Evolutionary conservation across 2,888 invertebrate species (phyloP).

Genomic region (Lasioglossum lativentre): DNA sequence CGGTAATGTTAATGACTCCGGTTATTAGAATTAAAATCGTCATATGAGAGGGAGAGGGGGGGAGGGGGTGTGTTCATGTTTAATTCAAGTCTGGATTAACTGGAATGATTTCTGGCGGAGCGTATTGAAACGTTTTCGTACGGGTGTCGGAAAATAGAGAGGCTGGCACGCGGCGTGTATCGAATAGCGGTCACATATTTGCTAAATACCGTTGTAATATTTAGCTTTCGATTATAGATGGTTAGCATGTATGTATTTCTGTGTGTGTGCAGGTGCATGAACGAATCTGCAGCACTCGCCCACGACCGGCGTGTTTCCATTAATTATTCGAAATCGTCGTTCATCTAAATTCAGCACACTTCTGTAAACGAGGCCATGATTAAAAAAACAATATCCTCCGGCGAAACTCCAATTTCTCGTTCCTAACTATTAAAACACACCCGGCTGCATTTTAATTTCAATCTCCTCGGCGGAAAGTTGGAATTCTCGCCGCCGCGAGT

Average conservation of each 20-base stretch:
- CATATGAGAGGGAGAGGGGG: background rate
- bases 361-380: background rate
- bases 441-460: constrained; percentile 14
- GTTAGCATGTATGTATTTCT: background rate
- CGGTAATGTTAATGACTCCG: background rate
- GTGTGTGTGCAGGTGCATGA: background rate
- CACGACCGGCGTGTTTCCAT: constrained; percentile 1
- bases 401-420: background rate
- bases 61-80: background rate
- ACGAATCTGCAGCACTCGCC: background rate
- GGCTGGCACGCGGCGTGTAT: background rate
- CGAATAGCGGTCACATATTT: constrained; percentile 18
- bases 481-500: background rate
- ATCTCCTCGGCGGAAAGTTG: background rate
- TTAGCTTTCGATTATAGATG: constrained; percentile 26
- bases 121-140: background rate
- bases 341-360: constrained; percentile 5
- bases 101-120: constrained; percentile 4
- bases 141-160: background rate
- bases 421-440: background rate
- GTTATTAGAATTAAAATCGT: background rate
- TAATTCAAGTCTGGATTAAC: background rate
- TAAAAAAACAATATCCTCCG: constrained; percentile 5
- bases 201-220: constrained; percentile 37
- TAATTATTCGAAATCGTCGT: constrained; percentile 27